phyloP scores from a whole-genome alignment of 2,113 vertebrate genomes.

The Sinocyclocheilus anophthalmus region DNA sequence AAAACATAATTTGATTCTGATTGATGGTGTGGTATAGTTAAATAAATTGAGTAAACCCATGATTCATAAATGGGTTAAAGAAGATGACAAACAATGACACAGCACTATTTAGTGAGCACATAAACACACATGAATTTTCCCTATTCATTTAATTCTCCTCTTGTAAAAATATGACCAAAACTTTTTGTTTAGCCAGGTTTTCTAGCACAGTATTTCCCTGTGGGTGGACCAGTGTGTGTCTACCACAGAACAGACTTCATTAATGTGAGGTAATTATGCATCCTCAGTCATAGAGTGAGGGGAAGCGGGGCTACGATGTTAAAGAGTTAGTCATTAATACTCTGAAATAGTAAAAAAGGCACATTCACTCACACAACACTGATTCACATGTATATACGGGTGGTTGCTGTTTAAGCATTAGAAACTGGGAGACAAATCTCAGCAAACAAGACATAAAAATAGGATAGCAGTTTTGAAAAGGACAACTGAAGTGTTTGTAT shows the following conservation, averaged over 20 bases:
- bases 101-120: background rate
- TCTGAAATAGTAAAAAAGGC: constrained; percentile 52
- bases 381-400: background rate
- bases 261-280: constrained; percentile 74
- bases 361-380: constrained; percentile 60
- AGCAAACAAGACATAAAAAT: background rate
- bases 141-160: background rate
- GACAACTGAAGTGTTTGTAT: background rate
- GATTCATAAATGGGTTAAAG: background rate
- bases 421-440: constrained; percentile 2
- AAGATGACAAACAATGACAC: background rate
- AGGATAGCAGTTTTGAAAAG: background rate
- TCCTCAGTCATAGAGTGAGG: constrained; percentile 73
- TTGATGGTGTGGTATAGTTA: background rate
- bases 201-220: background rate
- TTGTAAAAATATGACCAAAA: background rate
- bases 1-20: background rate
- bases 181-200: background rate
- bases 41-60: background rate
- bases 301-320: constrained; percentile 63
- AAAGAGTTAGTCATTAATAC: constrained; percentile 76
- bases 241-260: constrained; percentile 16
- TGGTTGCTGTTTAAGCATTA: constrained; percentile 19
- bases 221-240: constrained; percentile 12
- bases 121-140: background rate